These are phyloP conservation scores for Drosophila suzukii DNA, from an alignment of 1,140 invertebrate species.

Conservation along the genomic window DNA sequence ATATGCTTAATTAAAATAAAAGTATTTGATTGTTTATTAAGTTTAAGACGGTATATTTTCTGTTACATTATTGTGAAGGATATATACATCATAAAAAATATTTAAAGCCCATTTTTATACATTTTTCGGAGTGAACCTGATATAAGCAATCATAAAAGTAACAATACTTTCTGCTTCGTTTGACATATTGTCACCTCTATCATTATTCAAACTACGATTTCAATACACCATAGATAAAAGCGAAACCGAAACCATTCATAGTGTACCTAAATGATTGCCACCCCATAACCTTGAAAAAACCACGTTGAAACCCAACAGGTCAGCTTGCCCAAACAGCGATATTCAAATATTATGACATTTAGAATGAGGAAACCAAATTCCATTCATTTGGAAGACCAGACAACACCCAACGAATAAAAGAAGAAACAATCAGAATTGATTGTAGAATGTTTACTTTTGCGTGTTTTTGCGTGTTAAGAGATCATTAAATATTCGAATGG, in stretches of 20 bases:
- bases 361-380: slow-evolving; percentile 26
- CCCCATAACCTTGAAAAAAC: slow-evolving; percentile 58
- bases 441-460: slow-evolving; percentile 59
- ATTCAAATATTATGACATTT: slow-evolving; percentile 64
- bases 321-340: slow-evolving; percentile 19
- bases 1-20: background rate
- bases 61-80: too few relatives aligned
- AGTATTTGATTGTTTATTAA: background rate
- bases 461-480: slow-evolving; percentile 22
- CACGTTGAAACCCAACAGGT: slow-evolving; percentile 5
- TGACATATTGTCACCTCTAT: slow-evolving; percentile 5
- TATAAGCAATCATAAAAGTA: background rate
- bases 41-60: too few relatives aligned
- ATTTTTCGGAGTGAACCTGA: background rate
- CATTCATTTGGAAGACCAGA: slow-evolving; percentile 27
- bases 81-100: too few relatives aligned
- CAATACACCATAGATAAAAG: slow-evolving; percentile 19
- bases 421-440: slow-evolving; percentile 45
- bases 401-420: slow-evolving; percentile 20
- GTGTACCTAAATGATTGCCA: slow-evolving; percentile 11
- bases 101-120: background rate
- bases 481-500: slow-evolving; percentile 47
- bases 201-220: slow-evolving; percentile 11
- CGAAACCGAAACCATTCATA: slow-evolving; percentile 30
- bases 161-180: background rate